Evolutionary conservation across 2,888 invertebrate genomes (phyloP), one percentile per base, ranked within the genome.

Genomic region (Lapara coniferarum): DNA sequence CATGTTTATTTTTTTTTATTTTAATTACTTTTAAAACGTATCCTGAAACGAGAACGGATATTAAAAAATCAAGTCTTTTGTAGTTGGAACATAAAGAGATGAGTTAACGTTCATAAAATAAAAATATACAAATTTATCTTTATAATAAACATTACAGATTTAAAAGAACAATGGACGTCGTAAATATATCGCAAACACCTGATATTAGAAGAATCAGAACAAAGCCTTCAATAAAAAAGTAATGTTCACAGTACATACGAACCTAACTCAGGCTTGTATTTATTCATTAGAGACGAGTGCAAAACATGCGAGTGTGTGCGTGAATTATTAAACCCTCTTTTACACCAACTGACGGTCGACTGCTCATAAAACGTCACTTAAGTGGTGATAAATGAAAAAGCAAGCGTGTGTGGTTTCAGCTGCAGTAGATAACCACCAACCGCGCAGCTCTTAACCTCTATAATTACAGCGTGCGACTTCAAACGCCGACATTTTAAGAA

Each of bases 361-460:
- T 37, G 70, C 71, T 75, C 71, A 66, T 73, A 69, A 72, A 77
- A 77, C 77, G 75, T 79, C 81, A 74, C 76, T 75, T 75, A 75
- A 77, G 74, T 70, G 70, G 77, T 77, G 81, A 85, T 85, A 87
- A 81, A 83, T 84, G 81, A 81, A 84, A 83, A 80, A 75, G 83
- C 84, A 77, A 78, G 74, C 76, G 74, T 51, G 74, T 76, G 74
- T 66, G 77, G 84, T 84, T 83, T 83, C 81, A 85, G 78, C 75
- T 75, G 75, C 75, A 73, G 77, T 77, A 81, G 80, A 79, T 80
- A 79, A 73, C 51, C 66, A 51, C 53, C 59, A 59, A 69, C 59
- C 52, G 53, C 44, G 53, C 46, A 37, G 53, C 63, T 46, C 46
- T 53, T 44, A 53, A 19, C 68, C 52, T 37, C 25, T 53, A 63